Conservation (phyloP, 2,888 invertebrate species). For the Latrodectus hesperus region DNA sequence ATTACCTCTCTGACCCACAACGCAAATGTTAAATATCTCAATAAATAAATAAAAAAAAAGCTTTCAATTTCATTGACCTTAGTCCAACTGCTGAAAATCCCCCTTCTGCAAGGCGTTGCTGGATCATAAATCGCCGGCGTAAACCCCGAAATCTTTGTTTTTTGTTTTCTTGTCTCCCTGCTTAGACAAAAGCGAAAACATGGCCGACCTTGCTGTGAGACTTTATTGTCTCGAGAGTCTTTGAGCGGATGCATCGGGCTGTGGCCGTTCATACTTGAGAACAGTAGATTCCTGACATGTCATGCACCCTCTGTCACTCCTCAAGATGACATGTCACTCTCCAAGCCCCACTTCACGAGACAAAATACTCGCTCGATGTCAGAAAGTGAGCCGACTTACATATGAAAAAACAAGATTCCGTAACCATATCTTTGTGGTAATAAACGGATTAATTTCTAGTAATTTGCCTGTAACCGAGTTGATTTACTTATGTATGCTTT, state of each 20-base stretch:
- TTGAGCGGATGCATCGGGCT: constrained; percentile 39
- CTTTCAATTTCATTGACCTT: constrained; percentile 62
- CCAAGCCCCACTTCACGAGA: neutral
- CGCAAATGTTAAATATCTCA: constrained; percentile 18
- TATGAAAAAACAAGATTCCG: no score
- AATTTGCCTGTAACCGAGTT: no score
- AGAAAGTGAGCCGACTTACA: no score
- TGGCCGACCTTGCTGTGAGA: constrained; percentile 44
- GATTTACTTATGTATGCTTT: no score
- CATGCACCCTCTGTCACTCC: constrained; percentile 48
- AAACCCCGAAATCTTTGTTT: constrained; percentile 29
- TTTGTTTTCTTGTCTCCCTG: constrained; percentile 6
- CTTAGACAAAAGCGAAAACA: constrained; percentile 54
- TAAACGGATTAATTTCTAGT: no score
- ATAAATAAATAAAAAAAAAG: constrained; percentile 26
- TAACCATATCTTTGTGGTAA: no score
- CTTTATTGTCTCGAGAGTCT: constrained; percentile 34
- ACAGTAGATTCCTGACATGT: constrained; percentile 25
- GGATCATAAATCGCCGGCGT: constrained; percentile 41
- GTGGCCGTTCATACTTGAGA: constrained; percentile 28
- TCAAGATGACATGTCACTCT: constrained; percentile 31
- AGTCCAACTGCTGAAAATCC: constrained; percentile 32
- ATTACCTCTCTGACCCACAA: constrained; percentile 36
- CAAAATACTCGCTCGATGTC: no score
- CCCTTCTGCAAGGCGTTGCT: constrained; percentile 21